These are phyloP conservation scores for Mycteria americana DNA, from an alignment of 2,797 vertebrate genomes.

Conservation along the genomic window DNA sequence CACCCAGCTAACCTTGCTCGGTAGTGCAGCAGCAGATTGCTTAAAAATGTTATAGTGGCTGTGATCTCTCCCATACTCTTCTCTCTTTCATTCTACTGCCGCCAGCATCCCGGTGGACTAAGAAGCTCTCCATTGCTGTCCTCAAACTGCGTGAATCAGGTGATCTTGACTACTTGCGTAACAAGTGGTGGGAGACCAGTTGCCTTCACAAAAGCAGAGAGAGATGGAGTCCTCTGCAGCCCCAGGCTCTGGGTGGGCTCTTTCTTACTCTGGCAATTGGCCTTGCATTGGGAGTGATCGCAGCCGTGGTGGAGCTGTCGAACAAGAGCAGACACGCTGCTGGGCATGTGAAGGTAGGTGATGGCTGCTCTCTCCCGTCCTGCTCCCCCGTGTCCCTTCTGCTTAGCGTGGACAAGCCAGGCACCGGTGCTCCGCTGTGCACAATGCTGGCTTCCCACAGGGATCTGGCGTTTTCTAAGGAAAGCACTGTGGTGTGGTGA, in stretches of 20 bases:
- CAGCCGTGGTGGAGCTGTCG: constrained; percentile 82
- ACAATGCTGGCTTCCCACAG: fast-evolving
- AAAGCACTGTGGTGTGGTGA: fast-evolving
- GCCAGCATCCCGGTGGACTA: constrained; percentile 80
- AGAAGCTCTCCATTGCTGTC: constrained; percentile 80
- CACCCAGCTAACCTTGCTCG: fast-evolving
- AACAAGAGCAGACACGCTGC: constrained; percentile 79
- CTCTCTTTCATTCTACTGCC: not conserved
- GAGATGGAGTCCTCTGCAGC: constrained; percentile 66
- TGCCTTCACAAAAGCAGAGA: constrained; percentile 56
- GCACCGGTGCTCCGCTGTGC: not conserved
- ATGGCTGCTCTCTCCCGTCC: fast-evolving
- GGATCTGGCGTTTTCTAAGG: not conserved
- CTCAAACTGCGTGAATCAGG: constrained; percentile 83
- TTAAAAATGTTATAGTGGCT: fast-evolving
- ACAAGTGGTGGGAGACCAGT: constrained; percentile 89
- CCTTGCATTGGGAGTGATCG: constrained; percentile 75
- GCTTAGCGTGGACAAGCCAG: fast-evolving
- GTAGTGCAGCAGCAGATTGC: fast-evolving
- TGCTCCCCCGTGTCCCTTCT: fast-evolving
- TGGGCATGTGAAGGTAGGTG: constrained; percentile 77
- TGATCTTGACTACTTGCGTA: constrained; percentile 75
- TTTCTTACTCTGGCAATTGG: constrained; percentile 86
- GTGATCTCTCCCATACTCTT: not conserved
- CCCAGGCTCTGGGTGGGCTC: constrained; percentile 78